Percentiles rank a stretch among this genome's conserved stretches.
phyloP scores from a whole-genome alignment of 2,888 invertebrate species.

The Harmothoe impar region DNA sequence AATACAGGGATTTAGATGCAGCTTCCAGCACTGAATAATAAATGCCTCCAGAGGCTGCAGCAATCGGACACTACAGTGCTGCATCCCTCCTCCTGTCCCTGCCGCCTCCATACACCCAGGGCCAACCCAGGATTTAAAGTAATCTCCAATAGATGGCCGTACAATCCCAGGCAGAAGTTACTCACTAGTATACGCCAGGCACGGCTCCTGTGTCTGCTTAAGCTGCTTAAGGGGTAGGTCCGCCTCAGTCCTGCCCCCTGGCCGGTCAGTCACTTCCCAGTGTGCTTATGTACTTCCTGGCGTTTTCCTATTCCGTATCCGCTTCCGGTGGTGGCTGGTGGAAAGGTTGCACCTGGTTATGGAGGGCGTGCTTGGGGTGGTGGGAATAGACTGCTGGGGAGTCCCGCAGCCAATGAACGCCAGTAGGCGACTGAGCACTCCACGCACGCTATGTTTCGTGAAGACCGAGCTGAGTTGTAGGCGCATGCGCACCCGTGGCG shows the following conservation, averaged over 20 bases:
- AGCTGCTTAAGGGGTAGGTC: neutral
- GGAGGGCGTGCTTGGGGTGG: neutral
- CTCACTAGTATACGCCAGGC: neutral
- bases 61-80: too few species aligned
- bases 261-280: neutral
- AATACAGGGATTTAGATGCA: neutral
- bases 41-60: neutral
- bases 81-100: neutral
- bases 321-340: neutral
- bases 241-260: neutral
- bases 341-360: neutral
- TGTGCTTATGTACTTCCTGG: neutral
- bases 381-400: neutral
- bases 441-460: slow-evolving; percentile 6
- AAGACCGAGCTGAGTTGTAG: neutral
- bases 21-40: neutral
- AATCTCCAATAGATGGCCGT: neutral
- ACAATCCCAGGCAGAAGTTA: neutral
- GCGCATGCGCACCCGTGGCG: neutral
- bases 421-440: neutral
- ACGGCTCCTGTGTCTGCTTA: neutral
- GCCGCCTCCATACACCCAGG: neutral
- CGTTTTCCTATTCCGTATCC: neutral
- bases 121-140: neutral
- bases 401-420: neutral